A percentile compares a stretch with the other conserved stretches of the same genome.
Conservation (phyloP, 2,113 vertebrate species). For the Agapornis roseicollis region DNA sequence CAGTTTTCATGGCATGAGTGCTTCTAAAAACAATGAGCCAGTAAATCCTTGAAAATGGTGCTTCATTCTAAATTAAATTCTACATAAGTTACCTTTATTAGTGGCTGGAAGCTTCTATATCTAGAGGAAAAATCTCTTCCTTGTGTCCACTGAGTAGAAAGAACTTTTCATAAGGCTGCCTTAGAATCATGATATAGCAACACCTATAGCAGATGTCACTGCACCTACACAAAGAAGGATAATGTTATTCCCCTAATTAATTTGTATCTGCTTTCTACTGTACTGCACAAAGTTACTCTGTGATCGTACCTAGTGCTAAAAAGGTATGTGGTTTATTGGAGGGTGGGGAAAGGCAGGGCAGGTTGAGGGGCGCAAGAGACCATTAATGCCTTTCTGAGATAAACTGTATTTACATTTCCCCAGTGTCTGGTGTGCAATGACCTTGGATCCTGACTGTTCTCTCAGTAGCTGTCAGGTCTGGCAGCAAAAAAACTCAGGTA, state of each 20-base stretch:
- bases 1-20: background rate
- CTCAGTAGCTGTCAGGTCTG: background rate
- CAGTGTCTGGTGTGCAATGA: background rate
- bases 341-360: background rate
- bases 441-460: background rate
- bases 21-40: background rate
- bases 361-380: background rate
- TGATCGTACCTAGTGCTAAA: background rate
- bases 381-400: background rate
- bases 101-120: background rate
- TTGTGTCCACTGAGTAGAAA: background rate
- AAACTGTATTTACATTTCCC: slow-evolving; percentile 1
- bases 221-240: background rate
- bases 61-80: background rate
- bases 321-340: background rate
- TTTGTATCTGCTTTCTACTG: background rate
- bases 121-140: background rate
- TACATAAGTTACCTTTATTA: background rate
- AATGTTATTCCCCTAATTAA: background rate
- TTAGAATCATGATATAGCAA: background rate
- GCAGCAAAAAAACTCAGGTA: background rate
- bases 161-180: background rate
- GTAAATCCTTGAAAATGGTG: background rate
- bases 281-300: background rate
- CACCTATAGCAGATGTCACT: background rate